Percentiles rank a stretch among this genome's conserved stretches.
Evolutionary conservation across 1,140 invertebrate genomes (phyloP).

Genomic region (Solen grandis): DNA sequence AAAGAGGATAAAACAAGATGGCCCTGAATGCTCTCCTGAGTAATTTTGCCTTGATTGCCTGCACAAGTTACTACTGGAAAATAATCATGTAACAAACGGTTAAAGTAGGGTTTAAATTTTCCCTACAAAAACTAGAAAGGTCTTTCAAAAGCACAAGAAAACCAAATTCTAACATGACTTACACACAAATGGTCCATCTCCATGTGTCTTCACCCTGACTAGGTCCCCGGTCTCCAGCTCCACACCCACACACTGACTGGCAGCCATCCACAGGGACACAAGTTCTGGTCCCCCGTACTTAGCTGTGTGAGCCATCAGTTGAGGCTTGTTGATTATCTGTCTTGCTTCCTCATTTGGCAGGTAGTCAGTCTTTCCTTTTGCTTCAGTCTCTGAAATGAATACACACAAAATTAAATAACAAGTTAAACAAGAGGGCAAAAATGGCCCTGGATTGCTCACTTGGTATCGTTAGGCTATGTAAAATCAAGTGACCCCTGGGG

Average conservation of each 20-base stretch:
- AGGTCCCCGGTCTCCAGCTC: conserved; percentile 63
- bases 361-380: conserved; percentile 69
- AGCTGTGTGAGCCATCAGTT: conserved; percentile 42
- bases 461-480: too few relatives aligned
- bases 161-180: conserved; percentile 16
- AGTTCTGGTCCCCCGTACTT: conserved; percentile 36
- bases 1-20: too few relatives aligned
- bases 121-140: neutral
- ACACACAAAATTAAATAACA: conserved; percentile 24
- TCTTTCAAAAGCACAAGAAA: neutral
- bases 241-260: conserved; percentile 54
- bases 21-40: too few relatives aligned
- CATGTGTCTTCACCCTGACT: conserved; percentile 68
- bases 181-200: conserved; percentile 70
- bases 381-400: conserved; percentile 65
- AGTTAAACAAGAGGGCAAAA: too few relatives aligned
- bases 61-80: too few relatives aligned
- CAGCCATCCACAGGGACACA: conserved; percentile 64
- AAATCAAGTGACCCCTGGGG: too few relatives aligned
- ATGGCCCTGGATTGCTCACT: too few relatives aligned
- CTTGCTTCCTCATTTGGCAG: conserved; percentile 58
- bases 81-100: neutral
- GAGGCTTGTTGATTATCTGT: conserved; percentile 46
- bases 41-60: too few relatives aligned
- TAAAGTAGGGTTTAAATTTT: neutral